phyloP scores from a whole-genome alignment of 2,888 invertebrate genomes.

The Stenolophus ochropezus region DNA sequence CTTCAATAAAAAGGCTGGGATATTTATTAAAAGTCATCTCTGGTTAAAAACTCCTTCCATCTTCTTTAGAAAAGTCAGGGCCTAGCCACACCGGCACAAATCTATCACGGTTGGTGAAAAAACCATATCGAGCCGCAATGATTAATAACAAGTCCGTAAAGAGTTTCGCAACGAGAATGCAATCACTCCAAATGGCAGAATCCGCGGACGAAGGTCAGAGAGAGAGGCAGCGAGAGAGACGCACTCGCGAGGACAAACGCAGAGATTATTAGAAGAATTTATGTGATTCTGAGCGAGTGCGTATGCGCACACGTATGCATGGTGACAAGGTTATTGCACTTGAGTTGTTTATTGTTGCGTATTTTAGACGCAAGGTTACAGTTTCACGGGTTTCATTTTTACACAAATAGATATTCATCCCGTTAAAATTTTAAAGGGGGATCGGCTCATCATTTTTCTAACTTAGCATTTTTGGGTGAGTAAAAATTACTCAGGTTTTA shows the following conservation, averaged over 20 bases:
- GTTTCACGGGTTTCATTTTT: background rate
- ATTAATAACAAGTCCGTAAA: constrained; percentile 46
- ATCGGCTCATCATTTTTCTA: too few relatives aligned
- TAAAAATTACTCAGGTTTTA: too few relatives aligned
- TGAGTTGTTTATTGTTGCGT: constrained; percentile 58
- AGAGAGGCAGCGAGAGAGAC: background rate
- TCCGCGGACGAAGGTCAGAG: constrained; percentile 16
- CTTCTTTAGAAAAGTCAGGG: constrained; percentile 31
- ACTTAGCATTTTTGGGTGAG: too few relatives aligned
- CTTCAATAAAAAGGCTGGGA: background rate
- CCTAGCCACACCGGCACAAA: constrained; percentile 33
- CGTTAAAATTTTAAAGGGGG: too few relatives aligned
- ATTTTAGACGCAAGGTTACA: constrained; percentile 25
- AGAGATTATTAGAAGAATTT: constrained; percentile 58
- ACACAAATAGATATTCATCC: background rate
- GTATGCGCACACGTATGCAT: constrained; percentile 37
- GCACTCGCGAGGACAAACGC: constrained; percentile 49
- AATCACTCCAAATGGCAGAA: constrained; percentile 49
- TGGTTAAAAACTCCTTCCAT: background rate
- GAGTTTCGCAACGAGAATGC: constrained; percentile 52
- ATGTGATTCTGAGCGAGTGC: constrained; percentile 53
- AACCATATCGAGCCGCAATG: constrained; percentile 49
- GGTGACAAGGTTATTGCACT: constrained; percentile 60
- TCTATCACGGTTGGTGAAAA: constrained; percentile 37
- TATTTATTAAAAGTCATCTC: background rate